These are phyloP conservation scores for Sinocyclocheilus rhinocerous DNA, from an alignment of 2,113 vertebrate species.

Conservation along the genomic window DNA sequence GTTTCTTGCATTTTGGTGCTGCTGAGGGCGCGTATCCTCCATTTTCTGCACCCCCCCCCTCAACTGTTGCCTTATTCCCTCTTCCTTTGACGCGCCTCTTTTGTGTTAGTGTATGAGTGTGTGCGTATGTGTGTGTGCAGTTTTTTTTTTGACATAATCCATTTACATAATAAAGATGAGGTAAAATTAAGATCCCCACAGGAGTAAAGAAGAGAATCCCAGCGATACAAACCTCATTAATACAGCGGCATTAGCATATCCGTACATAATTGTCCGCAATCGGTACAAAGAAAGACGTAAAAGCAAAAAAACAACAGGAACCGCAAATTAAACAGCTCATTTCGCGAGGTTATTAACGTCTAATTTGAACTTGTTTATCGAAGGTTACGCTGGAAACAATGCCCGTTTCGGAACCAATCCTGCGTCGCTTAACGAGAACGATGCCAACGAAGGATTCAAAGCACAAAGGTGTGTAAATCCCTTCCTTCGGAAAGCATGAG, in stretches of 20 bases:
- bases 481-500: constrained; percentile 42
- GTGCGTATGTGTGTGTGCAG: constrained; percentile 34
- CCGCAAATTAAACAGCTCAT: constrained; percentile 54
- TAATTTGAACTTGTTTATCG: constrained; percentile 15
- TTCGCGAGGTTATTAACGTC: constrained; percentile 39
- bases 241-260: constrained; percentile 75
- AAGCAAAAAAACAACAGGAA: constrained; percentile 71
- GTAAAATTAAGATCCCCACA: constrained; percentile 77
- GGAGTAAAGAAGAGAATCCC: constrained; percentile 66
- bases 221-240: constrained; percentile 87
- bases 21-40: constrained; percentile 42
- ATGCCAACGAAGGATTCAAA: constrained; percentile 40
- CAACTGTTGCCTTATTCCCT: constrained; percentile 27
- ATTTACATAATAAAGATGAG: constrained; percentile 82
- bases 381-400: constrained; percentile 66
- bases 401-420: constrained; percentile 61
- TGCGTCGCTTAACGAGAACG: constrained; percentile 6
- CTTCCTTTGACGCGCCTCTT: constrained; percentile 29
- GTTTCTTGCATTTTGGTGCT: constrained; percentile 19
- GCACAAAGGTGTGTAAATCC: constrained; percentile 55
- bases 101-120: constrained; percentile 26
- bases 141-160: constrained; percentile 82
- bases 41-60: constrained; percentile 11
- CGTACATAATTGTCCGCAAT: constrained; percentile 78
- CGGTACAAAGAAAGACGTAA: constrained; percentile 58